Percentiles rank a stretch among this genome's conserved stretches.
Conservation (phyloP, 2,797 vertebrate genomes). For the Sylvilagus floridanus region DNA sequence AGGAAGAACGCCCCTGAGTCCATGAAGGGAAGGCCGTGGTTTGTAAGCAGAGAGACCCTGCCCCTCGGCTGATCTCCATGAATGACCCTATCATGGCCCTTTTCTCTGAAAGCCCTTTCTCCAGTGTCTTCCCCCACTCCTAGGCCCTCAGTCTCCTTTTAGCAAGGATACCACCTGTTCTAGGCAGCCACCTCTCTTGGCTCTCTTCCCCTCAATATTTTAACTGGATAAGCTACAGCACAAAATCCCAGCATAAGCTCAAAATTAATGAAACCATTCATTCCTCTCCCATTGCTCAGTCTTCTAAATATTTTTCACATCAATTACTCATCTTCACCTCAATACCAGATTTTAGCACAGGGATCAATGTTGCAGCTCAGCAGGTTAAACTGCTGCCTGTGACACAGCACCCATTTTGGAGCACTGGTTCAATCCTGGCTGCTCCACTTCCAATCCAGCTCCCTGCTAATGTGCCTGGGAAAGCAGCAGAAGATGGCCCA, state of each 20-base stretch:
- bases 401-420: no score
- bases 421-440: no score
- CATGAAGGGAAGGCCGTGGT: neutral
- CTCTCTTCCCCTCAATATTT: slow-evolving; percentile 27
- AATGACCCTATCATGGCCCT: neutral
- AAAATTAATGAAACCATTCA: neutral
- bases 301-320: neutral
- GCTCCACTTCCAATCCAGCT: no score
- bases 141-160: neutral
- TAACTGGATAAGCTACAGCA: neutral
- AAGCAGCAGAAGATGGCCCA: no score
- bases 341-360: neutral
- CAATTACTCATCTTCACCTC: neutral
- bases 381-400: no score
- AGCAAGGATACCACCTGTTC: neutral
- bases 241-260: slow-evolving; percentile 40
- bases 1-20: neutral
- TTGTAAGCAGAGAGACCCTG: neutral
- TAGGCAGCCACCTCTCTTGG: neutral
- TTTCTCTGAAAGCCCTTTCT: neutral
- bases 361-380: no score
- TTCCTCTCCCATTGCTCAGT: neutral
- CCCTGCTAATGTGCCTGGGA: no score
- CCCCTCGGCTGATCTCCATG: neutral
- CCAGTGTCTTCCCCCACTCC: neutral